Conservation (phyloP, 2,797 vertebrate species). For the Macrochelys suwanniensis region DNA sequence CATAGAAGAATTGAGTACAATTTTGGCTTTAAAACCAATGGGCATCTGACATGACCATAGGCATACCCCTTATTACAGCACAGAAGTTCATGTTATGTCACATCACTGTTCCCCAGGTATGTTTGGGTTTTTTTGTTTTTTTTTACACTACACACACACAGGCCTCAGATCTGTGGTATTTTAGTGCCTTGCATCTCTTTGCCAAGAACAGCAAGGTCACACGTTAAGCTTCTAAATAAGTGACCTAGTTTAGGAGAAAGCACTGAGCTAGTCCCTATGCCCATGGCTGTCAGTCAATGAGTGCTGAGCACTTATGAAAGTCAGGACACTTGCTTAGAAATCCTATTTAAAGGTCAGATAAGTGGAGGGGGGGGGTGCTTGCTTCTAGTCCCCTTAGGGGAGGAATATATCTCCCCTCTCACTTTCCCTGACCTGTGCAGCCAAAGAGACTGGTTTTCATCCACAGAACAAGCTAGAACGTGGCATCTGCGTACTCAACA, state of each 20-base stretch:
- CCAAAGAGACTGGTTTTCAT: background rate
- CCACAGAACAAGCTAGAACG: background rate
- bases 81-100: background rate
- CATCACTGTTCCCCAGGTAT: background rate
- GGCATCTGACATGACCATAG: background rate
- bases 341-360: background rate
- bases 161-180: background rate
- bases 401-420: no score
- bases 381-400: background rate
- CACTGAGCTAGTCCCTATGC: background rate
- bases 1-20: background rate
- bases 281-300: background rate
- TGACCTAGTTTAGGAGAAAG: background rate
- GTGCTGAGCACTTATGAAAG: background rate
- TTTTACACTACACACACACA: no score
- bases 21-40: background rate
- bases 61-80: background rate
- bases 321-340: background rate
- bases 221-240: background rate
- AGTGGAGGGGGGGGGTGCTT: accelerated
- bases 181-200: background rate
- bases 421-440: no score
- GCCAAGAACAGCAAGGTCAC: background rate
- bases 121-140: no score
- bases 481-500: background rate